phyloP scores from a whole-genome alignment of 2,113 vertebrate species.

The Trachemys scripta region DNA sequence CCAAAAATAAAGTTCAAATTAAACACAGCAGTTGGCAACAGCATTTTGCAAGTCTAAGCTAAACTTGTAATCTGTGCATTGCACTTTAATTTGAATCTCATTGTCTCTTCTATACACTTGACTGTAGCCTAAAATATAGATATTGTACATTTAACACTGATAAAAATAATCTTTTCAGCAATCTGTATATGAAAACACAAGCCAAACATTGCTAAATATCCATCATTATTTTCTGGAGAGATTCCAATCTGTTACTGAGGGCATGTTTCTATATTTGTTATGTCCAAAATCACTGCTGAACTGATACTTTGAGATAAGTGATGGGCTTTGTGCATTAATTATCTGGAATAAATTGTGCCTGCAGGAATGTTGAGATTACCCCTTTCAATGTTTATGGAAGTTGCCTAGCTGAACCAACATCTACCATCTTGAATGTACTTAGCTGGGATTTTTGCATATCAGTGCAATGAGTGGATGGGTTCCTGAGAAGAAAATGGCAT shows the following conservation, averaged over 20 bases:
- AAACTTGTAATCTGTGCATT: not conserved
- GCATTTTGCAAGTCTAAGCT: not conserved
- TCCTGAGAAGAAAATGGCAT: rapidly evolving
- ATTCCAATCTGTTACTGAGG: not conserved
- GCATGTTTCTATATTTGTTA: not conserved
- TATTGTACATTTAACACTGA: not conserved
- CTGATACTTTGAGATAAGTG: rapidly evolving
- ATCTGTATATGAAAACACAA: conserved; percentile 26
- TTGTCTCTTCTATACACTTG: not conserved
- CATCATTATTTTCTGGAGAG: not conserved
- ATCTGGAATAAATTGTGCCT: not conserved
- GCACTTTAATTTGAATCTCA: not conserved
- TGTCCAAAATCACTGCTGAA: not conserved
- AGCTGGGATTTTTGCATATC: rapidly evolving
- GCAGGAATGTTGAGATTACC: not conserved
- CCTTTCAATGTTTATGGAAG: rapidly evolving
- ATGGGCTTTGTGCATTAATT: not conserved
- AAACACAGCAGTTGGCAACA: not conserved
- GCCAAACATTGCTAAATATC: conserved; percentile 11
- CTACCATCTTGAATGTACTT: rapidly evolving
- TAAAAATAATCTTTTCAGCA: not conserved
- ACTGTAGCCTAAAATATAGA: not conserved
- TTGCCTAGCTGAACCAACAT: rapidly evolving
- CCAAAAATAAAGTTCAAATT: not conserved
- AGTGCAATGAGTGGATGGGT: rapidly evolving